These are phyloP conservation scores for Crocallis elinguaria DNA, from an alignment of 2,888 invertebrate genomes.

Conservation along the genomic window DNA sequence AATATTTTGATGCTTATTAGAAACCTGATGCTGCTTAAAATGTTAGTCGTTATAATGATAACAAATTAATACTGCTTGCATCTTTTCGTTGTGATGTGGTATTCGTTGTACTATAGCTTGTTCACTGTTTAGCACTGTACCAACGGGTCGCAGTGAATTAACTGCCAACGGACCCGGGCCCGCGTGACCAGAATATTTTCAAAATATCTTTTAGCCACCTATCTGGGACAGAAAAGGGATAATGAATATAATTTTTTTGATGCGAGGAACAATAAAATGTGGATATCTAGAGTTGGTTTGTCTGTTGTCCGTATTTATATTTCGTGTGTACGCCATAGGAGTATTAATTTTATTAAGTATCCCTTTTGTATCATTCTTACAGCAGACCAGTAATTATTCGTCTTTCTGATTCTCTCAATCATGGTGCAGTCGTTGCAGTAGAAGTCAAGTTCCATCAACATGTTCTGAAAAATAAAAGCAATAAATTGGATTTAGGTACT, in stretches of 20 bases:
- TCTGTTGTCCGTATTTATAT: not conserved
- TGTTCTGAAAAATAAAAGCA: too few relatives aligned
- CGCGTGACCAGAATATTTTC: constrained; percentile 65
- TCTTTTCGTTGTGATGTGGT: too few relatives aligned
- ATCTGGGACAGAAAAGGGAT: constrained; percentile 44
- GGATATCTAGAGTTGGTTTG: constrained; percentile 3
- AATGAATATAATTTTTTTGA: constrained; percentile 47
- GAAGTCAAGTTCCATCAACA: too few relatives aligned
- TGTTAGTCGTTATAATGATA: too few relatives aligned
- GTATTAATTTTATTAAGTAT: not conserved
- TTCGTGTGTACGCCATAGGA: not conserved
- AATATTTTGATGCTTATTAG: too few relatives aligned
- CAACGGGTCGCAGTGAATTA: constrained; percentile 59
- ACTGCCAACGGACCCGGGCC: constrained; percentile 59
- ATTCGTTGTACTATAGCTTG: not conserved
- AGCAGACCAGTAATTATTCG: too few relatives aligned
- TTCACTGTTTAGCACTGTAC: constrained; percentile 1
- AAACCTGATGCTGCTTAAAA: too few relatives aligned
- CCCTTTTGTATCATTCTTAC: too few relatives aligned
- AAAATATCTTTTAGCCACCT: constrained; percentile 51
- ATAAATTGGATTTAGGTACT: too few relatives aligned
- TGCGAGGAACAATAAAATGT: constrained; percentile 31
- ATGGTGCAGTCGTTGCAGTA: too few relatives aligned
- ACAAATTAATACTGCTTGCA: too few relatives aligned
- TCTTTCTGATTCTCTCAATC: too few relatives aligned